phyloP scores from a whole-genome alignment of 2,113 vertebrate species.

The Asarcornis scutulata region DNA sequence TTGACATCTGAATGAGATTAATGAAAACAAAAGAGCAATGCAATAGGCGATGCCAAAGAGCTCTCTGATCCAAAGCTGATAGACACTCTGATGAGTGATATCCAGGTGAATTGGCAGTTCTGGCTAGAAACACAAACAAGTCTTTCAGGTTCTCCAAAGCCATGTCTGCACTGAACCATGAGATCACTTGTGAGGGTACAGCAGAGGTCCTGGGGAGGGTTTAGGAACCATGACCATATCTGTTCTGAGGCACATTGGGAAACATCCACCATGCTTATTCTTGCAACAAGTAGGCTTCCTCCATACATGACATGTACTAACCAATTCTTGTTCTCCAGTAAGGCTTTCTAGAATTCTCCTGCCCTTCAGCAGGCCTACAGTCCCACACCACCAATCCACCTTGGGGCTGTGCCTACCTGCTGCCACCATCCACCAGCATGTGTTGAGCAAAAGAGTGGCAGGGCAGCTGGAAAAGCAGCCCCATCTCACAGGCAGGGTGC shows the following conservation, averaged over 20 bases:
- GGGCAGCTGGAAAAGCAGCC: neutral
- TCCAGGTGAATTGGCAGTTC: neutral
- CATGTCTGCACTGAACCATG: neutral
- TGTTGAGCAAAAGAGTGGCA: fast-evolving
- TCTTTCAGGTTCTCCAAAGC: neutral
- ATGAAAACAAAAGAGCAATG: neutral
- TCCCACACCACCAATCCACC: neutral
- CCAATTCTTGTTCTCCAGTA: neutral
- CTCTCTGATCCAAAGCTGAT: neutral
- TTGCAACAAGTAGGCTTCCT: neutral
- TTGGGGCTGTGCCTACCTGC: neutral
- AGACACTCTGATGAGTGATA: neutral
- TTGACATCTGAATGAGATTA: conserved; percentile 3
- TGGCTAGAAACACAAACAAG: neutral
- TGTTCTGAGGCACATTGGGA: neutral
- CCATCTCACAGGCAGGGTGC: neutral
- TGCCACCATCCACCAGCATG: fast-evolving
- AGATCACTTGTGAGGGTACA: neutral
- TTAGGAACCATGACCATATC: neutral
- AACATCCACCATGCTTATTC: fast-evolving
- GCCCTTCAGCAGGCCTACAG: neutral
- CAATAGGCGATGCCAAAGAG: neutral
- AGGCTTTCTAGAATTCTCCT: neutral
- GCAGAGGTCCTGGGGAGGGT: neutral
- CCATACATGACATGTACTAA: fast-evolving